Percentiles rank a stretch among this genome's conserved stretches.
These are phyloP conservation scores for Leuciscus waleckii DNA, from an alignment of 2,797 vertebrate species.

Conservation along the genomic window DNA sequence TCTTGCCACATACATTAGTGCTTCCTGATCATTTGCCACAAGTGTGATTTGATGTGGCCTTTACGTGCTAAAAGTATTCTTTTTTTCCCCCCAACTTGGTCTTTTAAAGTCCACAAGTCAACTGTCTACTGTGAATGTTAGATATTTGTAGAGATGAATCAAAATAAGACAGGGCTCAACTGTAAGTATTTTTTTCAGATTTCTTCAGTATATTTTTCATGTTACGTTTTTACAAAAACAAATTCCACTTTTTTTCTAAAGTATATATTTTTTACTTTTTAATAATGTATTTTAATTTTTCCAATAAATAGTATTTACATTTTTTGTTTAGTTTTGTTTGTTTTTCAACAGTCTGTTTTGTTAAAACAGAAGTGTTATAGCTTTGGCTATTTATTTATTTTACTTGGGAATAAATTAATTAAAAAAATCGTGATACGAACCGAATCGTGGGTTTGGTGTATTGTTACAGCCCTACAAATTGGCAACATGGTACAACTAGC, in stretches of 20 bases:
- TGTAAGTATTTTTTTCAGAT: background rate
- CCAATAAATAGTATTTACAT: background rate
- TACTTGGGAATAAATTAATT: too few relatives aligned
- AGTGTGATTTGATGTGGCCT: background rate
- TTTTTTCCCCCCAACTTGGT: background rate
- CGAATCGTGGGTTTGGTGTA: too few relatives aligned
- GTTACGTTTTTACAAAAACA: background rate
- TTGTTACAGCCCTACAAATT: too few relatives aligned
- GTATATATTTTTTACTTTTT: background rate
- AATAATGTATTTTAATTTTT: background rate
- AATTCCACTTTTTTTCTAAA: background rate
- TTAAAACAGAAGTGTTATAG: too few relatives aligned
- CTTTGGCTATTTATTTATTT: too few relatives aligned
- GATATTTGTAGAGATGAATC: background rate
- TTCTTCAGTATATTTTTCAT: background rate
- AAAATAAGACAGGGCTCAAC: background rate
- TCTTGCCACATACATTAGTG: background rate
- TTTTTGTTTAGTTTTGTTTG: background rate
- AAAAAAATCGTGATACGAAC: too few relatives aligned
- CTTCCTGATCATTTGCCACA: background rate
- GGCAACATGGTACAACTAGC: background rate
- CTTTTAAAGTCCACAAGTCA: background rate
- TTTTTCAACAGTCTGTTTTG: too few relatives aligned
- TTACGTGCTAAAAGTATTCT: background rate
- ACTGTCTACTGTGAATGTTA: background rate